A percentile compares a stretch with the other conserved stretches of the same genome.
phyloP scores from a whole-genome alignment of 1,140 invertebrate species.

The Diploscapter pachys region DNA sequence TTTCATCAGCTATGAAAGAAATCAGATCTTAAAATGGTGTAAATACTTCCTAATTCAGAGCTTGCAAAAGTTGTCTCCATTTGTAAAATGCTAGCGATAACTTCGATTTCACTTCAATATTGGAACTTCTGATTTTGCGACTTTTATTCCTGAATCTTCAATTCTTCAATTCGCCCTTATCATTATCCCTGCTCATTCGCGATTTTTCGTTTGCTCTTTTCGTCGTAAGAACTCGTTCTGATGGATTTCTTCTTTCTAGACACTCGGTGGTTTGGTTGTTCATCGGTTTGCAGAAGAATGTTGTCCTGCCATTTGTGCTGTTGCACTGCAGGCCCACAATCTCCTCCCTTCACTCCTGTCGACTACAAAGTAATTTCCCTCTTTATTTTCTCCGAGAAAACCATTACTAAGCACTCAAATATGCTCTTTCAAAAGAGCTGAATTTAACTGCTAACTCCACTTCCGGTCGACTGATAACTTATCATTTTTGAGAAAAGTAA shows the following conservation, averaged over 20 bases:
- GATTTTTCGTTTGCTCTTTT: background rate
- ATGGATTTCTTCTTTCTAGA: constrained; percentile 4
- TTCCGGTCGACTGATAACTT: too few relatives aligned
- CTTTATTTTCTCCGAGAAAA: too few relatives aligned
- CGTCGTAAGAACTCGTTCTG: background rate
- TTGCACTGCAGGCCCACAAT: constrained; percentile 21
- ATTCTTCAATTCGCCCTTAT: background rate
- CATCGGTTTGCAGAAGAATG: constrained; percentile 1
- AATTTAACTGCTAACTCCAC: too few relatives aligned
- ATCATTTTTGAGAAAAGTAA: too few relatives aligned
- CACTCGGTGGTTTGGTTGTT: background rate
- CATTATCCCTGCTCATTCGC: constrained; percentile 12
- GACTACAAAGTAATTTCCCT: constrained; percentile 8
- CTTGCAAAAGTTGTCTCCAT: too few relatives aligned
- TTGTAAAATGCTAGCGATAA: too few relatives aligned
- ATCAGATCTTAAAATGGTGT: too few relatives aligned
- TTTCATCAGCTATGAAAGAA: too few relatives aligned
- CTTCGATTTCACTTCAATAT: too few relatives aligned
- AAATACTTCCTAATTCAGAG: too few relatives aligned
- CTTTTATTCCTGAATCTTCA: constrained; percentile 2
- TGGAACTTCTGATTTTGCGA: too few relatives aligned
- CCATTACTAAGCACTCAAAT: background rate
- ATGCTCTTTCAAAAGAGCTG: constrained; percentile 9
- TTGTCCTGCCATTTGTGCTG: constrained; percentile 28
- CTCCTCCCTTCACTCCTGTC: constrained; percentile 10